phyloP scores from a whole-genome alignment of 2,797 vertebrate genomes.

The Petrocephalus sullivani region DNA sequence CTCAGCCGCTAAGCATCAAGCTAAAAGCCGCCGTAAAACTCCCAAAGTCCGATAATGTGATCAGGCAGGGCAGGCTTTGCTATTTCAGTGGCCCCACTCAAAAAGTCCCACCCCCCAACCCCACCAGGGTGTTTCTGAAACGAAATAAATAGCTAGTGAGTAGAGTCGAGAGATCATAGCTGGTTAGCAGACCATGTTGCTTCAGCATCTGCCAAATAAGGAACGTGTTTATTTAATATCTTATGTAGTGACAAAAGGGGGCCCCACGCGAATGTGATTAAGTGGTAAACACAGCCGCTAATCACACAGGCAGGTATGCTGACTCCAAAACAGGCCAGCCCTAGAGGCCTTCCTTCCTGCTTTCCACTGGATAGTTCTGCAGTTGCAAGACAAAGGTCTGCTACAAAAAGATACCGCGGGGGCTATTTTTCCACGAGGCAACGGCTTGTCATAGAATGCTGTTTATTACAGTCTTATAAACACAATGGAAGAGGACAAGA shows the following conservation, averaged over 20 bases:
- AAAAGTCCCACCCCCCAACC: neutral
- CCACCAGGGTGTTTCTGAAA: neutral
- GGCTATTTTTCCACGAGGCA: neutral
- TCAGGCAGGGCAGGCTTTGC: neutral
- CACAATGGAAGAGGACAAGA: conserved; percentile 2
- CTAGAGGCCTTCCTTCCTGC: neutral
- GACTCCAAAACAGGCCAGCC: neutral
- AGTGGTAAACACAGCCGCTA: neutral
- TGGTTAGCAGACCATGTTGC: neutral
- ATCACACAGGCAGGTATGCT: neutral
- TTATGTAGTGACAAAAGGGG: neutral
- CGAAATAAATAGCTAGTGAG: neutral
- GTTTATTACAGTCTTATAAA: conserved; percentile 15
- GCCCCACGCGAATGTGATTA: neutral
- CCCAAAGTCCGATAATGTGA: neutral
- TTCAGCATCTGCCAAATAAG: neutral
- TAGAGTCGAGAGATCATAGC: neutral
- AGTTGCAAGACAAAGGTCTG: neutral
- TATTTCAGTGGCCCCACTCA: neutral
- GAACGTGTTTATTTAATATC: neutral
- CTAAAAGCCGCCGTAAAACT: neutral
- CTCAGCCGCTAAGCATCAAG: neutral
- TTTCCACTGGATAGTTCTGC: neutral
- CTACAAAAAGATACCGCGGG: neutral
- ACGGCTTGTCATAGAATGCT: neutral